Evolutionary conservation across 37 sponge, comb jelly and placozoan species (phyloP).

Genomic region (Geodia barretti): DNA sequence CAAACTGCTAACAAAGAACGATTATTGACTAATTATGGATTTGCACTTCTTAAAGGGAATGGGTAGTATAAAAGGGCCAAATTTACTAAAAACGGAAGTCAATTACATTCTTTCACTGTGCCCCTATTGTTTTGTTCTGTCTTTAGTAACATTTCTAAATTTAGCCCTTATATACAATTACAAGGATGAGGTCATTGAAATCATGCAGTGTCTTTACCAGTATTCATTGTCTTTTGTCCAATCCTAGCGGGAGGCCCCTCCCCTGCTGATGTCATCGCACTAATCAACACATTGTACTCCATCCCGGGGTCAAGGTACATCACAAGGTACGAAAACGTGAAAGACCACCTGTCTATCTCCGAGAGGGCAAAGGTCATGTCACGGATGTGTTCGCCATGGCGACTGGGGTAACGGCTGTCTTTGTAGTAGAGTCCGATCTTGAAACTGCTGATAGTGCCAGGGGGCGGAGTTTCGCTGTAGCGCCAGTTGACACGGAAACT

Average conservation of each 20-base stretch:
- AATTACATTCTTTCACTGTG: no score
- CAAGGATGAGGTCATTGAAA: no score
- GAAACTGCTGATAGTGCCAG: constrained; percentile 13
- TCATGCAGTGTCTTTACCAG: constrained; percentile 9
- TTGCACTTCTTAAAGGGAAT: no score
- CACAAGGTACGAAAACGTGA: not conserved
- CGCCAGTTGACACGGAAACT: constrained; percentile 32
- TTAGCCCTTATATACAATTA: not conserved
- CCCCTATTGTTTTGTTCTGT: no score
- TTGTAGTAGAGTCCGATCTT: not conserved
- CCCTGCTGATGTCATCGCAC: constrained; percentile 13
- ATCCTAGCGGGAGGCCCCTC: constrained; percentile 34
- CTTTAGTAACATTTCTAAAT: no score
- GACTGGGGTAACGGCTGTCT: constrained; percentile 11
- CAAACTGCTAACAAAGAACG: no score
- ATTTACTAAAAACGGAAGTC: no score
- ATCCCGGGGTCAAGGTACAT: constrained; percentile 9
- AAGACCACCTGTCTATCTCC: not conserved
- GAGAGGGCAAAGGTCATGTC: no score
- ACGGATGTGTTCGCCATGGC: not conserved
- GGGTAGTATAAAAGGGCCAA: no score
- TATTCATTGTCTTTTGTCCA: constrained; percentile 2
- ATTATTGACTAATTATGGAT: no score
- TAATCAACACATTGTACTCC: constrained; percentile 14
- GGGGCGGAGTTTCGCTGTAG: constrained; percentile 14